Evolutionary conservation across 2,888 invertebrate species (phyloP).

Genomic region (Drosophila falleni): DNA sequence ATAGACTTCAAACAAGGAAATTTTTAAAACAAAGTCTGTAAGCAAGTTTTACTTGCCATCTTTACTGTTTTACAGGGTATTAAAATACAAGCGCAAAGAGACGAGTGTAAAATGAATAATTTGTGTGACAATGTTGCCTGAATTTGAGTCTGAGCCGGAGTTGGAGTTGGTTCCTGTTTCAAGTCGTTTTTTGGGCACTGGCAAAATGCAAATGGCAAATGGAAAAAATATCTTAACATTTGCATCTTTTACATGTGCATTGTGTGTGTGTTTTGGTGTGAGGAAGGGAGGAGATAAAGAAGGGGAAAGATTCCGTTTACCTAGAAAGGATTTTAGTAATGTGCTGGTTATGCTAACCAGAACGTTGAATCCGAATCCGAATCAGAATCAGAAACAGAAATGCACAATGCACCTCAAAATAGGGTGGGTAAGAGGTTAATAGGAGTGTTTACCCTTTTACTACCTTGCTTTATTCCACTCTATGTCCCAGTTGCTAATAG

Average conservation of each 20-base stretch:
- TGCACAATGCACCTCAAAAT: slow-evolving; percentile 31
- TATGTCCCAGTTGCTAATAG: slow-evolving; percentile 58
- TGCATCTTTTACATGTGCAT: slow-evolving; percentile 66
- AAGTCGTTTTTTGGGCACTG: slow-evolving; percentile 28
- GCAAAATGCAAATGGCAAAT: slow-evolving; percentile 64
- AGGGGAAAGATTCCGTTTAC: slow-evolving; percentile 50
- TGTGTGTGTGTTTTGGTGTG: slow-evolving; percentile 5
- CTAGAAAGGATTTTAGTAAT: slow-evolving; percentile 48
- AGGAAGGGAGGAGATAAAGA: background rate
- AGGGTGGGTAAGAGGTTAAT: background rate
- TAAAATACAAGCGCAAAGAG: slow-evolving; percentile 31
- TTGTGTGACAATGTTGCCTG: slow-evolving; percentile 73
- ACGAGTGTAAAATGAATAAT: slow-evolving; percentile 65
- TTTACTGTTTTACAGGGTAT: slow-evolving; percentile 38
- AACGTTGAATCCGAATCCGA: slow-evolving; percentile 26
- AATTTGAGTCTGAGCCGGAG: slow-evolving; percentile 26
- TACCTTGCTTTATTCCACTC: background rate
- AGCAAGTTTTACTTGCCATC: background rate
- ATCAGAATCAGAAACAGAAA: slow-evolving; percentile 15
- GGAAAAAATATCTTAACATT: slow-evolving; percentile 79
- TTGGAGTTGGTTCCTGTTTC: slow-evolving; percentile 34
- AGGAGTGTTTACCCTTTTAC: background rate
- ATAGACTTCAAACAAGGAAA: too few relatives aligned
- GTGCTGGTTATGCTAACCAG: slow-evolving; percentile 55
- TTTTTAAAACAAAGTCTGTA: background rate